These are phyloP conservation scores for Suncus etruscus DNA, from an alignment of 2,113 vertebrate species.

Conservation along the genomic window DNA sequence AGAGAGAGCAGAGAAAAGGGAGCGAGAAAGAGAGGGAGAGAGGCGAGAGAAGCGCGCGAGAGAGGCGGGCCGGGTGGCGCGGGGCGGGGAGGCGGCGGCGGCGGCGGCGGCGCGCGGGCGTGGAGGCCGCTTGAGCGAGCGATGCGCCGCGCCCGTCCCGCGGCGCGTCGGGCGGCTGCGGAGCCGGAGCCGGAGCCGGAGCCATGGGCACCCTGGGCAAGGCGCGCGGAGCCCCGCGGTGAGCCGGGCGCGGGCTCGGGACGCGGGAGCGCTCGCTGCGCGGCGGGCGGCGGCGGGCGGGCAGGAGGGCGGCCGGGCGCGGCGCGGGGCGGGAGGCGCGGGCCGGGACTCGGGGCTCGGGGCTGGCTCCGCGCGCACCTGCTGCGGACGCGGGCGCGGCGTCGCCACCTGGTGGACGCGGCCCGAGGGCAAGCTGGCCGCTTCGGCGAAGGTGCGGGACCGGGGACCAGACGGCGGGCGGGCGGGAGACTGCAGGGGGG, in stretches of 20 bases:
- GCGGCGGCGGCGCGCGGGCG: conserved; percentile 62
- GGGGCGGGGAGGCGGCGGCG: conserved; percentile 33
- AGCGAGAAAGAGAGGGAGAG: neutral
- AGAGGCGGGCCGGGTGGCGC: neutral
- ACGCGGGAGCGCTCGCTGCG: neutral
- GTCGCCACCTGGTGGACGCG: conserved; percentile 71
- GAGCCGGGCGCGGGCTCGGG: conserved; percentile 53
- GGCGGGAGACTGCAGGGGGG: too few relatives aligned
- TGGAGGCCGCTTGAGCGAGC: too few relatives aligned
- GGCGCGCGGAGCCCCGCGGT: conserved; percentile 81
- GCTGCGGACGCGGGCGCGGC: neutral
- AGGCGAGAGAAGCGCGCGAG: neutral
- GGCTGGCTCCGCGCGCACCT: conserved; percentile 52
- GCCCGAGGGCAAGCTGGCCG: too few relatives aligned
- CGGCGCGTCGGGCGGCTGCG: conserved; percentile 62
- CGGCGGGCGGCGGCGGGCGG: neutral
- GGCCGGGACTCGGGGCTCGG: neutral
- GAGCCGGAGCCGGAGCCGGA: conserved; percentile 60
- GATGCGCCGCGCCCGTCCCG: conserved; percentile 58
- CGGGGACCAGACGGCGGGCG: too few relatives aligned
- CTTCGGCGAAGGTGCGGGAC: too few relatives aligned
- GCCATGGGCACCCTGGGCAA: conserved; percentile 85
- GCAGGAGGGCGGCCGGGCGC: neutral
- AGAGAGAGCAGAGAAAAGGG: too few relatives aligned
- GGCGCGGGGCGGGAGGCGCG: neutral